phyloP scores from a whole-genome alignment of 64 coral and sea anemone species.

The Dendronephthya gigantea region DNA sequence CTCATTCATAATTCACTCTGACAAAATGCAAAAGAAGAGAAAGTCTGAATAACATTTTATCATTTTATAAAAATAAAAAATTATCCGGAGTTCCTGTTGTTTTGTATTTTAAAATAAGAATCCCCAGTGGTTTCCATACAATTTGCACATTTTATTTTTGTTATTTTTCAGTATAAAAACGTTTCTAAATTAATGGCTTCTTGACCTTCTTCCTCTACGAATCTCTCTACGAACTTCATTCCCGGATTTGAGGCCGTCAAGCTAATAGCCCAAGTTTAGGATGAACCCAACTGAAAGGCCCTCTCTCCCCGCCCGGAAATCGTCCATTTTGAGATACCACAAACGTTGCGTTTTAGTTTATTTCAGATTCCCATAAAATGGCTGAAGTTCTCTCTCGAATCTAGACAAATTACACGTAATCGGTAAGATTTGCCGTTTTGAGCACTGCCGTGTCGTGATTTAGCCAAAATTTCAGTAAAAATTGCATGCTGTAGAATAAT shows the following conservation, averaged over 20 bases:
- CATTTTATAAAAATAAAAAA: no score
- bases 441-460: neutral
- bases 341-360: neutral
- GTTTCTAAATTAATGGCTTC: no score
- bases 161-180: no score
- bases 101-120: no score
- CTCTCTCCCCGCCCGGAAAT: conserved; percentile 6
- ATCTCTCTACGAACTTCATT: neutral
- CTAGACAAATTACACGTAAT: neutral
- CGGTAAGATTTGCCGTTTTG: neutral
- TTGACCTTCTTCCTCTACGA: no score
- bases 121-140: no score
- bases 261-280: conserved; percentile 13
- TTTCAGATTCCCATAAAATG: neutral
- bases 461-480: neutral
- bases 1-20: no score
- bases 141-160: no score
- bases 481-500: neutral
- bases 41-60: no score
- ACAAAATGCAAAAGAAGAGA: no score
- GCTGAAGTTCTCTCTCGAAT: neutral
- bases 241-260: conserved; percentile 24
- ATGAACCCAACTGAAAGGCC: neutral
- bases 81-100: no score
- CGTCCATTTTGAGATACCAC: neutral